Base-by-base conservation (phyloP, 1,140 invertebrate species). In the Anoplophora glabripennis region DNA sequence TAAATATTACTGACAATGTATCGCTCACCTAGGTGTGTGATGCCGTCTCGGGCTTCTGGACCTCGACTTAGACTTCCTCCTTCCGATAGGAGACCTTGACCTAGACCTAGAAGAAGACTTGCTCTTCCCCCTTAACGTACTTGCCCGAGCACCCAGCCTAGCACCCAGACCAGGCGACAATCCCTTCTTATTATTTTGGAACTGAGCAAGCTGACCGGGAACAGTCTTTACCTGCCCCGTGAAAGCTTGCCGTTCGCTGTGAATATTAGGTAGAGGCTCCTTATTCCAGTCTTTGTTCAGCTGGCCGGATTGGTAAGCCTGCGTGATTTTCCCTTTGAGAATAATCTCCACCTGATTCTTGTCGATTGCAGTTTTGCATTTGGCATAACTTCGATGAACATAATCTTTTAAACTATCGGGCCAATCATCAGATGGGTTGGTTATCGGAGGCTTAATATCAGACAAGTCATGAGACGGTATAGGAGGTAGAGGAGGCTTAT, bases 331-430 rank as follows among this genome's bases (percentile, higher is more conserved):
- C 36, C 92, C 92, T 76, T 96, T 96, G 33, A 98, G 78, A 64
- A 94, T 90, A 57, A 93, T 92, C 73, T 96, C 92, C 52, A 98
- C 92, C 73, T 93, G 87, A 81, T 98, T 77, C 40, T 94, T 92
- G 75, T 97, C 92, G 53, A 92, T 83, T 53, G 85, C 81, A 10
- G 90, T 91, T 67, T 85, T 85, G 72, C 93, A 96, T 77, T 92
- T 92, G 36, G 87, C 86, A 80, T 96, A 98, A 70, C 93, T 94
- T 62, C 89, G 84, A 67, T 90, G 88, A 9, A 97, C 93, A 78
- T 96, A 98, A 58, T 89, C 84, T 71, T 89, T 87, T 21, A 91
- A 72, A 54, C 85, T 86, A 47, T 87, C 83, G 1, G 89, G 88
- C 88, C 88, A 90, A 52, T 81, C 80, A 28, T 75, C 78, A 0